Conservation (phyloP, 2,113 vertebrate species). For the Phocoena phocoena region DNA sequence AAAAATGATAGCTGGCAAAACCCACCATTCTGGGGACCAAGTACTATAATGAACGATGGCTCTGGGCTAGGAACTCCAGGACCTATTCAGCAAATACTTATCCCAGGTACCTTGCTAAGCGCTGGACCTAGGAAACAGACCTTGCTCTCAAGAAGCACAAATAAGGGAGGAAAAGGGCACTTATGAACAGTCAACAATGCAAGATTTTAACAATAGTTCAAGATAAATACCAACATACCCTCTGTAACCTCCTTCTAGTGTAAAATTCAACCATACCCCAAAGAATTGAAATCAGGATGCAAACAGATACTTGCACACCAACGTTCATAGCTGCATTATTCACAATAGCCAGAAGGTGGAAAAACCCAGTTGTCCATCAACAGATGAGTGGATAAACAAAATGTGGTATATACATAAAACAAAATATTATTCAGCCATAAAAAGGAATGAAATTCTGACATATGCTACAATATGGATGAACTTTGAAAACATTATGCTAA, state of each 20-base stretch:
- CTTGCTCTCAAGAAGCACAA: not conserved
- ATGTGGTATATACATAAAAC: too few species aligned
- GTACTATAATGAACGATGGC: not conserved
- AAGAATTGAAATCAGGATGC: not conserved
- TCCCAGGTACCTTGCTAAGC: not conserved
- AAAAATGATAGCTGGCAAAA: not conserved
- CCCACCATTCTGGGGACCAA: not conserved
- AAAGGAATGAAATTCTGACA: not conserved
- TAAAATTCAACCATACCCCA: not conserved
- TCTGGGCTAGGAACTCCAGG: not conserved
- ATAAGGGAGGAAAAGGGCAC: not conserved
- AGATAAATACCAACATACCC: not conserved
- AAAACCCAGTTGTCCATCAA: not conserved
- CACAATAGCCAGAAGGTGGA: not conserved
- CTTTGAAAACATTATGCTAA: not conserved
- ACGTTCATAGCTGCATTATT: not conserved
- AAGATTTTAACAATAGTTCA: not conserved
- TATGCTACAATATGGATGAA: not conserved
- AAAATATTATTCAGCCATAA: not conserved
- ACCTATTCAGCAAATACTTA: not conserved
- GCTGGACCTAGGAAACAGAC: not conserved
- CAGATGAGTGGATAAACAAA: not conserved
- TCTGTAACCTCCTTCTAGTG: not conserved
- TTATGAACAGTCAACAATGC: not conserved
- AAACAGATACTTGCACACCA: not conserved